These are phyloP conservation scores for Eretmochelys imbricata DNA, from an alignment of 2,113 vertebrate species.

Conservation along the genomic window DNA sequence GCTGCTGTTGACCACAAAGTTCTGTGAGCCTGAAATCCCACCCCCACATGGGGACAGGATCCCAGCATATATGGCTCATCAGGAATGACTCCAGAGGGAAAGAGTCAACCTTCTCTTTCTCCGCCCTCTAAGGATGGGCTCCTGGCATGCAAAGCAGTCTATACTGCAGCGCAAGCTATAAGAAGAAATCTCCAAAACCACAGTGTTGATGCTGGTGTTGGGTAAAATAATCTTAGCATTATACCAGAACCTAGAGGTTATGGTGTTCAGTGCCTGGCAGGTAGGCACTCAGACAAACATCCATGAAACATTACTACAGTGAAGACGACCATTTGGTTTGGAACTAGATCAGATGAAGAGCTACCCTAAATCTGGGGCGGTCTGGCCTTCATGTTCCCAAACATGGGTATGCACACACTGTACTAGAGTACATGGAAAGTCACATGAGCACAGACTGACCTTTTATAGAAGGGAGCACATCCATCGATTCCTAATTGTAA, in stretches of 20 bases:
- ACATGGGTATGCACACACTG: background rate
- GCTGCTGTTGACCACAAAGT: background rate
- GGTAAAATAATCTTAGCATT: background rate
- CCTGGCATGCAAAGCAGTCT: background rate
- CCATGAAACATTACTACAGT: accelerated
- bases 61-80: background rate
- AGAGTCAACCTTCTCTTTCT: background rate
- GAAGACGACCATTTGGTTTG: accelerated
- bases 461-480: background rate
- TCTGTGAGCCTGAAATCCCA: background rate
- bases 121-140: background rate
- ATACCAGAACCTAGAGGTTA: accelerated
- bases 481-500: no score
- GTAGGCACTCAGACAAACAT: background rate
- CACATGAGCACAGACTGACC: background rate
- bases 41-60: accelerated
- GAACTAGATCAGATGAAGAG: background rate
- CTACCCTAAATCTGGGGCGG: background rate
- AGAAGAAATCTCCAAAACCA: accelerated
- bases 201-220: background rate
- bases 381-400: background rate
- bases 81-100: background rate
- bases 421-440: background rate
- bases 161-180: background rate
- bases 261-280: accelerated